These are phyloP conservation scores for Hipposideros larvatus DNA, from an alignment of 2,797 vertebrate species.

Conservation along the genomic window DNA sequence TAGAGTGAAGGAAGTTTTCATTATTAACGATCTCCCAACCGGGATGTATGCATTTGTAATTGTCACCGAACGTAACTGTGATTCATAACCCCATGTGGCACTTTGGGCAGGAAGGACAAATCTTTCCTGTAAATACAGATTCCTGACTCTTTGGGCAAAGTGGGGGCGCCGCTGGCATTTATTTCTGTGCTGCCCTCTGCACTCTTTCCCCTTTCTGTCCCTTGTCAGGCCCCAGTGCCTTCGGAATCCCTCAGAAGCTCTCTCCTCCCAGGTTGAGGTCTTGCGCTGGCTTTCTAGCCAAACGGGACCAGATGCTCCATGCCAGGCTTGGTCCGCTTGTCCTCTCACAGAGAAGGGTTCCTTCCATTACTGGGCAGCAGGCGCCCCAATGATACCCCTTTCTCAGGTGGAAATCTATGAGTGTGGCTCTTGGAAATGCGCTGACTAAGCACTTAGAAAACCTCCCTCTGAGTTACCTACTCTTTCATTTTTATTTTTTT, in stretches of 20 bases:
- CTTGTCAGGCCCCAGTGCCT: accelerated
- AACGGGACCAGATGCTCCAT: not conserved
- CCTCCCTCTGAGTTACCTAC: not conserved
- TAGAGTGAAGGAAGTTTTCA: not conserved
- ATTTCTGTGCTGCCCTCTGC: not conserved
- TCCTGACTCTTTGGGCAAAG: not conserved
- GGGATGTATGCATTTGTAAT: not conserved
- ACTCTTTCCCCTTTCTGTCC: not conserved
- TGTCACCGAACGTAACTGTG: not conserved
- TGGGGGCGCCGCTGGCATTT: accelerated
- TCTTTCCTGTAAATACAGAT: not conserved
- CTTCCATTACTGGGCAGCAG: not conserved
- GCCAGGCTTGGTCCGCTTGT: accelerated
- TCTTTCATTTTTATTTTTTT: not conserved
- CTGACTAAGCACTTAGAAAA: not conserved
- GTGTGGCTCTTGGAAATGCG: too few relatives aligned
- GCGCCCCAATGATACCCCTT: accelerated
- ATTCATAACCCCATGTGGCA: not conserved
- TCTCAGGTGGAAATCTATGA: not conserved
- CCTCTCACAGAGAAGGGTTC: not conserved
- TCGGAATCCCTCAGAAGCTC: not conserved
- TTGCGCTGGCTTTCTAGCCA: not conserved
- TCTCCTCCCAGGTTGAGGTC: too few relatives aligned
- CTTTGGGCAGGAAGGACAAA: not conserved
- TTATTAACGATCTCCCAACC: not conserved